Conservation (phyloP, 2,113 vertebrate species). For the Scatophagus argus region DNA sequence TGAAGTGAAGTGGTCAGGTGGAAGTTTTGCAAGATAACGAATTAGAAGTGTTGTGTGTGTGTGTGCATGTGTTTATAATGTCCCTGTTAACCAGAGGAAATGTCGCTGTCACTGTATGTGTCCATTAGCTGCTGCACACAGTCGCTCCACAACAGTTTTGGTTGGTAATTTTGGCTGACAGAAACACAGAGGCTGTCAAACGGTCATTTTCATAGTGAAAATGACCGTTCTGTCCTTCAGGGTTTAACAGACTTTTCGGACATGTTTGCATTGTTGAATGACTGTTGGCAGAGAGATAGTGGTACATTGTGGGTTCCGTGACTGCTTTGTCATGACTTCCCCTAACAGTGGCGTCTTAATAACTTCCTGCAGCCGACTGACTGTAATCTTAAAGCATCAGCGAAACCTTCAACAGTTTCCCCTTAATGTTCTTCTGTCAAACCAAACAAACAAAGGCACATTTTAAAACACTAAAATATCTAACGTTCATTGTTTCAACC, state of each 20-base stretch:
- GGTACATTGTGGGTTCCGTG: not conserved
- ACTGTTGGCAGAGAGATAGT: not conserved
- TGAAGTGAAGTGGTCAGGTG: not conserved
- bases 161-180: not conserved
- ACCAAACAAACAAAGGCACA: not conserved
- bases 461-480: not conserved
- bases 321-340: conserved; percentile 20
- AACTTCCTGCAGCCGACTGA: not conserved
- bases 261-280: not conserved
- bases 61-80: not conserved
- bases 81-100: conserved; percentile 28
- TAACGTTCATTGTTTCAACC: not conserved
- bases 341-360: not conserved
- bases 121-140: conserved; percentile 9
- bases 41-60: not conserved
- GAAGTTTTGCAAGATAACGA: not conserved
- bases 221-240: not conserved
- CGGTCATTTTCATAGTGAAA: not conserved
- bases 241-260: not conserved
- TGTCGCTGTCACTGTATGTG: not conserved
- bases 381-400: not conserved
- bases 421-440: not conserved
- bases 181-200: not conserved
- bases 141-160: not conserved
- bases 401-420: not conserved